phyloP scores from a whole-genome alignment of 2,888 invertebrate genomes.

The Meiosimyza platycephala region DNA sequence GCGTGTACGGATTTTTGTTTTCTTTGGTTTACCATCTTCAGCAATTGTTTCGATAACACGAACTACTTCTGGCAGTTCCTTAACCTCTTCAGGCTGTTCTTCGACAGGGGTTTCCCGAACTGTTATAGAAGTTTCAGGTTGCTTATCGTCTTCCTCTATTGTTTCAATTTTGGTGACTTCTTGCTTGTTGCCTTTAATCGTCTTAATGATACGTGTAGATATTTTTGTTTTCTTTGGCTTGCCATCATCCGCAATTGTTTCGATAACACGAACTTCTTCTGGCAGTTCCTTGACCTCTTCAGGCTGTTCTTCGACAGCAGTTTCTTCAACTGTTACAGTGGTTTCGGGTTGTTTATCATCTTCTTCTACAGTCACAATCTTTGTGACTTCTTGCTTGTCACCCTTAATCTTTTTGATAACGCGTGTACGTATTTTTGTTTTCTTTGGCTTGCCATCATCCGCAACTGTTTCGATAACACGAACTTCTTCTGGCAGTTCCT shows the following conservation, averaged over 20 bases:
- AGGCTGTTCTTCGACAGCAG: conserved; percentile 31
- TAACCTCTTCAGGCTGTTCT: conserved; percentile 29
- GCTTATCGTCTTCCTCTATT: conserved; percentile 43
- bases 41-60: conserved; percentile 36
- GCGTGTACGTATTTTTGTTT: conserved; percentile 39
- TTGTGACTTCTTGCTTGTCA: conserved; percentile 42
- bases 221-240: conserved; percentile 37
- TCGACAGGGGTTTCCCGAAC: conserved; percentile 36
- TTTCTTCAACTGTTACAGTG: conserved; percentile 40
- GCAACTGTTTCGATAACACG: conserved; percentile 38
- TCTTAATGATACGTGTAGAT: conserved; percentile 40
- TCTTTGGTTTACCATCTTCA: conserved; percentile 37
- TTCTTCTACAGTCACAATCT: conserved; percentile 42
- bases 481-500: conserved; percentile 40
- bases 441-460: conserved; percentile 40
- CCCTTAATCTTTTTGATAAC: conserved; percentile 41
- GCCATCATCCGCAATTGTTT: conserved; percentile 38
- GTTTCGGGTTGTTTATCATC: conserved; percentile 42
- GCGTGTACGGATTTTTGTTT: conserved; percentile 36
- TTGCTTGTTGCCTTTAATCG: conserved; percentile 40
- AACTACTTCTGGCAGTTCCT: conserved; percentile 36
- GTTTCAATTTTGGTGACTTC: conserved; percentile 42
- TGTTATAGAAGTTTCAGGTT: conserved; percentile 40
- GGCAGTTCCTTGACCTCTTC: conserved; percentile 36
- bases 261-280: conserved; percentile 39